Evolutionary conservation across 2,888 invertebrate species (phyloP).

Genomic region (Oasisia sp.): DNA sequence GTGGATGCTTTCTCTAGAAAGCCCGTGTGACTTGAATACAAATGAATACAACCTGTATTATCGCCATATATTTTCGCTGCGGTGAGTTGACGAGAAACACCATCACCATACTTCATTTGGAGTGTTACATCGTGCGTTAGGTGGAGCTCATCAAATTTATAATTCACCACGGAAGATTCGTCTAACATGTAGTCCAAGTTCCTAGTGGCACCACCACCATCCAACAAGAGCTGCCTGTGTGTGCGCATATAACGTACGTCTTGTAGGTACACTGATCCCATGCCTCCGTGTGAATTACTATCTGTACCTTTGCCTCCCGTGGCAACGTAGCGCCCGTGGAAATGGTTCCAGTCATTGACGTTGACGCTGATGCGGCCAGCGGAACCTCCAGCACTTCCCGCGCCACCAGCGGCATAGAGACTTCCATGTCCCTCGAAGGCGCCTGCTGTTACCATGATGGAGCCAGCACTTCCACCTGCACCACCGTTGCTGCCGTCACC

Average conservation of each 20-base stretch:
- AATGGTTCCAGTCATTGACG: conserved; percentile 43
- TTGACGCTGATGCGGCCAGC: conserved; percentile 50
- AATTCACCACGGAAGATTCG: conserved; percentile 38
- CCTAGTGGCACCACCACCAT: conserved; percentile 47
- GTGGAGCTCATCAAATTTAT: conserved; percentile 49
- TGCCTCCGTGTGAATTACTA: conserved; percentile 23
- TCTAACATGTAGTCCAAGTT: conserved; percentile 49
- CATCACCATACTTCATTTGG: conserved; percentile 40
- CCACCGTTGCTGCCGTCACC: conserved; percentile 46
- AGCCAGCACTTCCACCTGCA: conserved; percentile 53
- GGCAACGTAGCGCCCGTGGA: conserved; percentile 42
- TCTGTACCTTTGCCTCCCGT: conserved; percentile 44
- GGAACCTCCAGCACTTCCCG: conserved; percentile 47
- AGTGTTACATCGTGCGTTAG: conserved; percentile 47
- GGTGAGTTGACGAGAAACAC: neutral
- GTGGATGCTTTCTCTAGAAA: conserved; percentile 42
- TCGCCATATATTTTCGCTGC: conserved; percentile 42
- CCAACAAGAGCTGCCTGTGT: conserved; percentile 46
- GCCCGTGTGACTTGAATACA: conserved; percentile 43
- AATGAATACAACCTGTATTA: conserved; percentile 47
- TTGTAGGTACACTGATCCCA: conserved; percentile 19
- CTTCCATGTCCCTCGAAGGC: conserved; percentile 50
- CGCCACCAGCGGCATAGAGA: conserved; percentile 45
- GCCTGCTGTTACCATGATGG: conserved; percentile 42
- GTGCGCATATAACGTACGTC: conserved; percentile 31